Conservation (phyloP, 2,113 vertebrate species). For the Mungos mungo region DNA sequence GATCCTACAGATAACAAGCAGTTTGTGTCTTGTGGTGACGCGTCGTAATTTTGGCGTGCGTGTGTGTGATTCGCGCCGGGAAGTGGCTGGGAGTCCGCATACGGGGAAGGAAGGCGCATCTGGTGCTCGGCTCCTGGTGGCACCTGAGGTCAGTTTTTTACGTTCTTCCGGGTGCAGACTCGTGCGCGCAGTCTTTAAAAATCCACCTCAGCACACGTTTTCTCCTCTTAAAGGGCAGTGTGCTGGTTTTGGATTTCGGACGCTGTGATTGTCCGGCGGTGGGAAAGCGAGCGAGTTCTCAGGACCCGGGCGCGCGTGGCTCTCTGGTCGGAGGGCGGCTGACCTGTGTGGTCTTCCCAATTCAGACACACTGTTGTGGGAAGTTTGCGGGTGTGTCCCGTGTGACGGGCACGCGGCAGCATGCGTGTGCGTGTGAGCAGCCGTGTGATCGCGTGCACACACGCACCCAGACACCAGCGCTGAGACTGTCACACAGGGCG, state of each 20-base stretch:
- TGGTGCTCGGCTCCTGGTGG: accelerated
- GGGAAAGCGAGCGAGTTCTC: neutral
- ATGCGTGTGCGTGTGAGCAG: accelerated
- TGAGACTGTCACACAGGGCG: neutral
- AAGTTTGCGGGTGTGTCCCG: neutral
- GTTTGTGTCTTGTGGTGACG: neutral
- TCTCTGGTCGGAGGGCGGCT: accelerated
- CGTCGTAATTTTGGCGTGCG: neutral
- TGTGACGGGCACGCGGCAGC: neutral
- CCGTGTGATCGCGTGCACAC: accelerated
- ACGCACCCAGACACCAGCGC: neutral
- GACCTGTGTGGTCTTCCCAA: accelerated
- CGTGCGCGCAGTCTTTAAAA: neutral
- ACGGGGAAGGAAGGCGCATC: neutral
- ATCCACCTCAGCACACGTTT: neutral
- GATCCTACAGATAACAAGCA: neutral
- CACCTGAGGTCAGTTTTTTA: accelerated
- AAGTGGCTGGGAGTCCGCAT: accelerated
- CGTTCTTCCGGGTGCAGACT: too few relatives aligned
- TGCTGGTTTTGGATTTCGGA: neutral
- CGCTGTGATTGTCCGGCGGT: neutral
- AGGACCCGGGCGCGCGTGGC: neutral
- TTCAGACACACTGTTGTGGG: neutral
- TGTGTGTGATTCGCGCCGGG: too few relatives aligned
- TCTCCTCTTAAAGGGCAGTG: neutral